Conservation (phyloP, 35 echinoderm and acorn worm genomes). For the Heliocidaris erythrogramma region DNA sequence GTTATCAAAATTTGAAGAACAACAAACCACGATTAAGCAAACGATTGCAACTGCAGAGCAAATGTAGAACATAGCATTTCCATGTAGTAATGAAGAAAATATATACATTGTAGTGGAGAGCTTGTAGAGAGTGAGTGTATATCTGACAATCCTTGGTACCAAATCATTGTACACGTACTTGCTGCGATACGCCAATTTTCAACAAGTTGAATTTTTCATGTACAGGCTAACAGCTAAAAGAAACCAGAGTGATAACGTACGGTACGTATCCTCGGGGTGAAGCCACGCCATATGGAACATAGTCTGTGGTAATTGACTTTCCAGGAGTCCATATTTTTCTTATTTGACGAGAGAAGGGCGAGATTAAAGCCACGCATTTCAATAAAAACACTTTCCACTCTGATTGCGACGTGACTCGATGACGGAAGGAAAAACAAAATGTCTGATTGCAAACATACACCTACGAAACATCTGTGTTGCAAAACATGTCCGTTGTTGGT, state of each 20-base stretch:
- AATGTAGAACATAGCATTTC: too few relatives aligned
- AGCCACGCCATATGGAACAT: not conserved
- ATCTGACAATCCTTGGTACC: too few relatives aligned
- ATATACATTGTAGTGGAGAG: too few relatives aligned
- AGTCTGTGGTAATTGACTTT: not conserved
- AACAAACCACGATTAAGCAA: too few relatives aligned
- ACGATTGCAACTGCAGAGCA: too few relatives aligned
- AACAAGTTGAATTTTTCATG: too few relatives aligned
- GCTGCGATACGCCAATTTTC: too few relatives aligned
- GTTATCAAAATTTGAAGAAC: too few relatives aligned
- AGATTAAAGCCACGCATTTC: not conserved
- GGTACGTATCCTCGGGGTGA: not conserved
- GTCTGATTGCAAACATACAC: not conserved
- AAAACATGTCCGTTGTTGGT: not conserved
- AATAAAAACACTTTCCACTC: not conserved
- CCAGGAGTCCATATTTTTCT: slow-evolving; percentile 1
- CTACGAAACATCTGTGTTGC: not conserved
- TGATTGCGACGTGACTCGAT: not conserved
- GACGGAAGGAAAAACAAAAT: not conserved
- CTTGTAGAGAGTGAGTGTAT: too few relatives aligned
- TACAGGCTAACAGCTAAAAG: not conserved
- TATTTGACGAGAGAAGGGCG: not conserved
- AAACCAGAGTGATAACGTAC: not conserved
- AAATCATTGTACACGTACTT: too few relatives aligned
- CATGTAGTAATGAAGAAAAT: too few relatives aligned